phyloP scores from a whole-genome alignment of 2,113 vertebrate species.

The Beaufortia kweichowensis region DNA sequence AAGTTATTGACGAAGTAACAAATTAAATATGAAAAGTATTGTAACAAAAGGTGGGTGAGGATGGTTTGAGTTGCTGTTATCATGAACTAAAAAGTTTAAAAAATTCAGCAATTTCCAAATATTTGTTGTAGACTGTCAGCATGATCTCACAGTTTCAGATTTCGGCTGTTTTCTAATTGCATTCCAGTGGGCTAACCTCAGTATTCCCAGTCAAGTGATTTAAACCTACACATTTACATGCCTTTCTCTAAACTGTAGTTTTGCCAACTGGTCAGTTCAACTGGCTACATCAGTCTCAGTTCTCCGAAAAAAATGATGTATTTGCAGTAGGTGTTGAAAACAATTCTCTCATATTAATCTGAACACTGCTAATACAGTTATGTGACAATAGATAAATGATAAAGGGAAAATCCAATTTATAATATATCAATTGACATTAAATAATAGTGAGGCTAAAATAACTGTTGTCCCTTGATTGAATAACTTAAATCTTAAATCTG shows the following conservation, averaged over 20 bases:
- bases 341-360: no score
- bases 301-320: not conserved
- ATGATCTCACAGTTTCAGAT: slow-evolving; percentile 57
- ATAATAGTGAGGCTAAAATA: no score
- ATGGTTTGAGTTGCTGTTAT: no score
- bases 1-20: no score
- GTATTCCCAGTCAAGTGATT: not conserved
- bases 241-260: not conserved
- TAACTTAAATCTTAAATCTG: not conserved
- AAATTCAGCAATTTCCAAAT: no score
- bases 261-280: not conserved
- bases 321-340: not conserved
- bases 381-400: no score
- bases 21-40: no score
- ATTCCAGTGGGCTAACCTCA: slow-evolving; percentile 36
- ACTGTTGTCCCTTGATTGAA: not conserved
- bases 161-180: slow-evolving; percentile 7
- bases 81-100: no score
- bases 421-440: no score
- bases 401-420: no score
- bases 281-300: not conserved
- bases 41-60: no score
- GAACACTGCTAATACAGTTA: no score
- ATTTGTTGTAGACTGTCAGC: not conserved
- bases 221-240: slow-evolving; percentile 22